Evolutionary conservation across 2,797 vertebrate genomes (phyloP).

Genomic region (Epinephelus malabaricus): DNA sequence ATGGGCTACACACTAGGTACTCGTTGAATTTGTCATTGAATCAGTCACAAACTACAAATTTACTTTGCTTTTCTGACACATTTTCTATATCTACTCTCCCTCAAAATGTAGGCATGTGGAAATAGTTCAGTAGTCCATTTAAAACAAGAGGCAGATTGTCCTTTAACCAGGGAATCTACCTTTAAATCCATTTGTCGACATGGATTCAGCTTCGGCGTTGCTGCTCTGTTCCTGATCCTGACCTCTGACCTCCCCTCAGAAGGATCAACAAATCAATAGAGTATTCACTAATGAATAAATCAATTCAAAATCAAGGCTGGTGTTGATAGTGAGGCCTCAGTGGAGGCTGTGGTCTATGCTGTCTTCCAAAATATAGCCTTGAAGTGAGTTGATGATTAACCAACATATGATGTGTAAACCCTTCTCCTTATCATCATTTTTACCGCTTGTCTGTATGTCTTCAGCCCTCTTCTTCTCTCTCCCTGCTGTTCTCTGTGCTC

Average conservation of each 20-base stretch:
- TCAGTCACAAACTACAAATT: background rate
- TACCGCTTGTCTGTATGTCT: background rate
- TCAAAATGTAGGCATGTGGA: background rate
- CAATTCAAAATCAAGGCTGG: background rate
- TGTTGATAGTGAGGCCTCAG: background rate
- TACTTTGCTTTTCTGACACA: background rate
- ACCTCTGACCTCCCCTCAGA: conserved; percentile 2
- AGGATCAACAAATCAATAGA: conserved; percentile 8
- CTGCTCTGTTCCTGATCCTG: background rate
- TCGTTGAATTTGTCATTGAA: too few species aligned
- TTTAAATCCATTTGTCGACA: conserved; percentile 18
- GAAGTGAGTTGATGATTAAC: conserved; percentile 6
- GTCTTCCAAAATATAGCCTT: background rate
- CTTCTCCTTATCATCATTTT: background rate
- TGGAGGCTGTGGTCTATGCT: background rate
- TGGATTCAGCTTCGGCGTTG: background rate
- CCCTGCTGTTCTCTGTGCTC: conserved; percentile 2
- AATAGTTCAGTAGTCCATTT: background rate
- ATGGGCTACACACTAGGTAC: too few species aligned
- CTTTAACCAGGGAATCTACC: conserved; percentile 3
- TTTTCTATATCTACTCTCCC: background rate
- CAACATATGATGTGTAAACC: background rate
- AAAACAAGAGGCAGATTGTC: background rate
- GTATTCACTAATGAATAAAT: background rate
- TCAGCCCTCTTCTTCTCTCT: conserved; percentile 5